A percentile compares a stretch with the other conserved stretches of the same genome.
Evolutionary conservation across 1,140 invertebrate species (phyloP).

Genomic region (Drosophila oshimai): DNA sequence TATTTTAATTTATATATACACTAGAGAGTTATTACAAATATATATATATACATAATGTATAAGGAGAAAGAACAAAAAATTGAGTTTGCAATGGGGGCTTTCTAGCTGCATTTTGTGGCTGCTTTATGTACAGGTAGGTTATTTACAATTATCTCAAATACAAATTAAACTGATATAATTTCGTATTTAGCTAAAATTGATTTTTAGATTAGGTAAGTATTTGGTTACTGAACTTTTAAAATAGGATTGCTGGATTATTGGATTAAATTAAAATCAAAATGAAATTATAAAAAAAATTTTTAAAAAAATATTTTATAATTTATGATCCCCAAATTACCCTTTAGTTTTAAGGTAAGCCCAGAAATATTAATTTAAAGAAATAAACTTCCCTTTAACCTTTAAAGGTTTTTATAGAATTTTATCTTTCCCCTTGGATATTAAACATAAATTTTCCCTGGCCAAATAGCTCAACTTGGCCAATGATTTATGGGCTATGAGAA

Average conservation of each 20-base stretch:
- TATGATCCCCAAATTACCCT: background rate
- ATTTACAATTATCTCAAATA: no score
- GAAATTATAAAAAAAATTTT: background rate
- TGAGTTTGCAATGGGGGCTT: background rate
- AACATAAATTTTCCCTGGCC: constrained; percentile 34
- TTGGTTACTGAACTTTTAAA: no score
- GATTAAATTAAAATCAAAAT: no score
- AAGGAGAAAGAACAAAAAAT: constrained; percentile 52
- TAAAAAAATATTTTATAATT: background rate
- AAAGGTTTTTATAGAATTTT: background rate
- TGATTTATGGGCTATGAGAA: constrained; percentile 71
- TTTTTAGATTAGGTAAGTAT: no score
- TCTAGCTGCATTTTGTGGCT: no score
- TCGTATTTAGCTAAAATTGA: no score
- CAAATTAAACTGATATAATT: no score
- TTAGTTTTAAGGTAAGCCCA: no score
- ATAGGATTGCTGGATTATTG: no score
- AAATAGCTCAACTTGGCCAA: constrained; percentile 32
- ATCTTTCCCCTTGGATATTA: background rate
- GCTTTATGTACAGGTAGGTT: no score
- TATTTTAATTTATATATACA: constrained; percentile 81
- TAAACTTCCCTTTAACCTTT: no score
- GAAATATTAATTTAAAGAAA: no score
- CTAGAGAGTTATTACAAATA: constrained; percentile 80
- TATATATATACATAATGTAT: constrained; percentile 77